Evolutionary conservation across 2,888 invertebrate species (phyloP).

Genomic region (Lasioglossum calceatum): DNA sequence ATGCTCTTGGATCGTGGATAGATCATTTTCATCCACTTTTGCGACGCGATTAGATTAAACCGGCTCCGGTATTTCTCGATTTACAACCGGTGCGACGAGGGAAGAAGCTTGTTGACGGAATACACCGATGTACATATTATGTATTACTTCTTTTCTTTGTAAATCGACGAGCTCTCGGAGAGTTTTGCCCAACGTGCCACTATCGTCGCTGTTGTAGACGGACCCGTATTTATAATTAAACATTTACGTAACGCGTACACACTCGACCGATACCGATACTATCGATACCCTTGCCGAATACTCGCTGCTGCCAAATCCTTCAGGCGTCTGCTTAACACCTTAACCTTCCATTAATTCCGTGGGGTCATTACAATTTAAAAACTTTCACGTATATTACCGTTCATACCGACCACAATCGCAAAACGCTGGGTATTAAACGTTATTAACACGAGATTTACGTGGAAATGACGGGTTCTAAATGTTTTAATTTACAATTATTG

Average conservation of each 20-base stretch:
- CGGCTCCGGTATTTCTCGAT: slow-evolving; percentile 40
- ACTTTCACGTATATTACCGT: background rate
- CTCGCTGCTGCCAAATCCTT: slow-evolving; percentile 17
- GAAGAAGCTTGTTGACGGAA: background rate
- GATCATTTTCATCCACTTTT: background rate
- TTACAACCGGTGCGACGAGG: background rate
- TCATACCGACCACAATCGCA: background rate
- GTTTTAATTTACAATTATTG: no score
- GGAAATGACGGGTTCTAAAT: no score
- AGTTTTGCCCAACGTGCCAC: slow-evolving; percentile 57
- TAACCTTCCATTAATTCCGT: background rate
- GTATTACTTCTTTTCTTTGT: background rate
- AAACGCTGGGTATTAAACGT: no score
- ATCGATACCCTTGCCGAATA: slow-evolving; percentile 34
- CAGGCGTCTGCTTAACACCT: background rate
- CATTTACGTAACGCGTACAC: slow-evolving; percentile 61
- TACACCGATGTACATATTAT: no score
- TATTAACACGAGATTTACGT: no score
- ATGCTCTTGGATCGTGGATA: slow-evolving; percentile 15
- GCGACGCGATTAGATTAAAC: slow-evolving; percentile 58
- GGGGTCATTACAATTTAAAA: background rate
- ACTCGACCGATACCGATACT: slow-evolving; percentile 38
- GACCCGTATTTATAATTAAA: slow-evolving; percentile 63
- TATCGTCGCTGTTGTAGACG: slow-evolving; percentile 45
- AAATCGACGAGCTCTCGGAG: background rate